Percentiles rank a stretch among this genome's conserved stretches.
These are phyloP conservation scores for Aphrophora alni DNA, from an alignment of 2,888 invertebrate genomes.

Conservation along the genomic window DNA sequence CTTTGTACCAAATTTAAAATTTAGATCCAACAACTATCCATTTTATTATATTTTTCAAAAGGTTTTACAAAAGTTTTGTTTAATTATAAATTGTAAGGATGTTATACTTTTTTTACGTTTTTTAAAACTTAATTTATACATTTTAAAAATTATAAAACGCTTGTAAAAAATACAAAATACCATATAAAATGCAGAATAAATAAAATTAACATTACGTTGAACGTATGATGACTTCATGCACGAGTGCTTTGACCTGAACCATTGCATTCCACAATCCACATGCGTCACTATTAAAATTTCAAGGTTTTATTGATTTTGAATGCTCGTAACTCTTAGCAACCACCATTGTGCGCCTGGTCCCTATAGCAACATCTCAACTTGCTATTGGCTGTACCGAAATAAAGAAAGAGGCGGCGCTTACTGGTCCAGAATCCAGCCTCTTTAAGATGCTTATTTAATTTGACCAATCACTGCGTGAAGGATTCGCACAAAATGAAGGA, in stretches of 20 bases:
- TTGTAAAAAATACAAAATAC: too few relatives aligned
- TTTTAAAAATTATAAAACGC: too few relatives aligned
- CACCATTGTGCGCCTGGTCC: not conserved
- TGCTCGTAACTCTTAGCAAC: not conserved
- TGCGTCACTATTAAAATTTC: not conserved
- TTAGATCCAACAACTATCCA: too few relatives aligned
- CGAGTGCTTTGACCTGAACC: not conserved
- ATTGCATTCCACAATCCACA: not conserved
- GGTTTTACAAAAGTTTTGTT: too few relatives aligned
- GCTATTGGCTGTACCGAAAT: conserved; percentile 4
- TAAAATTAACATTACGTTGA: too few relatives aligned
- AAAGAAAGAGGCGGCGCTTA: conserved; percentile 28
- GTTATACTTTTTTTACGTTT: too few relatives aligned
- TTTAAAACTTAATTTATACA: too few relatives aligned
- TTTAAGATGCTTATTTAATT: conserved; percentile 9
- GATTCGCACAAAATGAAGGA: conserved; percentile 1
- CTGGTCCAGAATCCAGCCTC: conserved; percentile 32
- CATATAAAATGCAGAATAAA: too few relatives aligned
- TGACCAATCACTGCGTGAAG: conserved; percentile 25
- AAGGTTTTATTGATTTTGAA: not conserved
- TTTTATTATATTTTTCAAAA: too few relatives aligned
- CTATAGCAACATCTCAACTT: not conserved
- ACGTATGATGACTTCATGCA: not conserved
- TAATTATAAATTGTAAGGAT: too few relatives aligned
- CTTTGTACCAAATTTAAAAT: too few relatives aligned